A percentile compares a stretch with the other conserved stretches of the same genome.
Conservation (phyloP, 2,888 invertebrate genomes). For the Meliscaeva auricollis region DNA sequence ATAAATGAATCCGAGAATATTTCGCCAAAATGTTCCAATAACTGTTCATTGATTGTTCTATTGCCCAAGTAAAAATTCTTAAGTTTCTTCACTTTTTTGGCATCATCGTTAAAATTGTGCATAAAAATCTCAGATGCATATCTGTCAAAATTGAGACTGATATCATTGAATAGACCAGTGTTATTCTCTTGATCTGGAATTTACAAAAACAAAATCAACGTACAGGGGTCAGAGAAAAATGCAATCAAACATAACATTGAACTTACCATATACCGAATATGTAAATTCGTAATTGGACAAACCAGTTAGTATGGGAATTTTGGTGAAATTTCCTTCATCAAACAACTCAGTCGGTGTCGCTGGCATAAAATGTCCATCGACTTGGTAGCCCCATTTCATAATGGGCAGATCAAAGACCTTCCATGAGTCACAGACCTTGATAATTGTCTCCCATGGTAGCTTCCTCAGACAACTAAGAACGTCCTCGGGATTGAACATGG, state of each 20-base stretch:
- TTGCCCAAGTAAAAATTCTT: slow-evolving; percentile 77
- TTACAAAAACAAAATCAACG: neutral
- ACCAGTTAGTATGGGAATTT: slow-evolving; percentile 87
- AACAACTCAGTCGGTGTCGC: slow-evolving; percentile 86
- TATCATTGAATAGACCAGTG: slow-evolving; percentile 78
- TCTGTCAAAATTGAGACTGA: slow-evolving; percentile 78
- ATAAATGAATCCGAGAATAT: slow-evolving; percentile 86
- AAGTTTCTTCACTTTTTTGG: neutral
- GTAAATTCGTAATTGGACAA: slow-evolving; percentile 86
- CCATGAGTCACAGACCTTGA: slow-evolving; percentile 78
- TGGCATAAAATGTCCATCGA: slow-evolving; percentile 87
- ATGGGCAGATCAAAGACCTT: slow-evolving; percentile 78
- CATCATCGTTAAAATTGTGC: slow-evolving; percentile 80
- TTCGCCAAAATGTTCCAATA: slow-evolving; percentile 79
- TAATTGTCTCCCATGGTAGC: slow-evolving; percentile 78
- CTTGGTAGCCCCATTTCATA: slow-evolving; percentile 84
- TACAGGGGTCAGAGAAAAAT: neutral
- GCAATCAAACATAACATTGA: neutral
- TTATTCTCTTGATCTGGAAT: slow-evolving; percentile 77
- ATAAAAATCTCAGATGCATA: slow-evolving; percentile 83
- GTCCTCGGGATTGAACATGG: slow-evolving; percentile 84
- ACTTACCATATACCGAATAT: slow-evolving; percentile 81
- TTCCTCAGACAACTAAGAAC: slow-evolving; percentile 86
- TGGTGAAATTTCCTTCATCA: slow-evolving; percentile 84
- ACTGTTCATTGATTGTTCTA: slow-evolving; percentile 42